phyloP scores from a whole-genome alignment of 2,888 invertebrate species.

The Diplazon laetatorius region DNA sequence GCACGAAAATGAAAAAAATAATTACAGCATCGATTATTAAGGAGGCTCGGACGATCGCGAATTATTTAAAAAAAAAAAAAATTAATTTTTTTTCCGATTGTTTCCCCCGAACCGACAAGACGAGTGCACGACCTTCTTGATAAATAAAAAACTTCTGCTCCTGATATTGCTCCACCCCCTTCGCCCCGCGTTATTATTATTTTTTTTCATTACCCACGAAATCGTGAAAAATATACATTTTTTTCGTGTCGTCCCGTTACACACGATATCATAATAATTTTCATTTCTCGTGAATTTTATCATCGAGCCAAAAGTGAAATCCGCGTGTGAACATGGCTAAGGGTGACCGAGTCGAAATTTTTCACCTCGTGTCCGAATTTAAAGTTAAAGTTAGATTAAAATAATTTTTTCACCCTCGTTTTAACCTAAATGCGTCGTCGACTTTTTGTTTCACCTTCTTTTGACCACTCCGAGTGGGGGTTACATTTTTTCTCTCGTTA shows the following conservation, averaged over 20 bases:
- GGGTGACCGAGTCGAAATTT: too few relatives aligned
- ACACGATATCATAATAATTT: neutral
- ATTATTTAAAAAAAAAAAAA: slow-evolving; percentile 20
- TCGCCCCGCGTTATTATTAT: too few relatives aligned
- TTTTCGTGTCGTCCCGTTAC: slow-evolving; percentile 41
- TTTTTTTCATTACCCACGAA: slow-evolving; percentile 28
- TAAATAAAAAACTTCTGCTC: slow-evolving; percentile 51
- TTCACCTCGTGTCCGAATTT: too few relatives aligned
- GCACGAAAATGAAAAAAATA: slow-evolving; percentile 51
- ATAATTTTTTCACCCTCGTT: too few relatives aligned
- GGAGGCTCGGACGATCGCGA: neutral
- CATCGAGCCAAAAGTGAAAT: too few relatives aligned
- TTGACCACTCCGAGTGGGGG: too few relatives aligned
- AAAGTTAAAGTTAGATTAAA: too few relatives aligned
- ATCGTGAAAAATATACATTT: slow-evolving; percentile 48
- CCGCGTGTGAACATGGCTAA: too few relatives aligned
- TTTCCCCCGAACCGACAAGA: slow-evolving; percentile 49
- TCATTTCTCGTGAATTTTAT: too few relatives aligned
- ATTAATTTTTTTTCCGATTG: slow-evolving; percentile 22
- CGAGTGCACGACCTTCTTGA: slow-evolving; percentile 59
- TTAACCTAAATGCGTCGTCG: too few relatives aligned
- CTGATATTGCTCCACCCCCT: slow-evolving; percentile 42
- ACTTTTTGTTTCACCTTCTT: too few relatives aligned
- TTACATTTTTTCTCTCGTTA: too few relatives aligned
- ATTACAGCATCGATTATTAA: slow-evolving; percentile 32